Conservation (phyloP, 2,797 vertebrate species). For the Microtus obscurus region DNA sequence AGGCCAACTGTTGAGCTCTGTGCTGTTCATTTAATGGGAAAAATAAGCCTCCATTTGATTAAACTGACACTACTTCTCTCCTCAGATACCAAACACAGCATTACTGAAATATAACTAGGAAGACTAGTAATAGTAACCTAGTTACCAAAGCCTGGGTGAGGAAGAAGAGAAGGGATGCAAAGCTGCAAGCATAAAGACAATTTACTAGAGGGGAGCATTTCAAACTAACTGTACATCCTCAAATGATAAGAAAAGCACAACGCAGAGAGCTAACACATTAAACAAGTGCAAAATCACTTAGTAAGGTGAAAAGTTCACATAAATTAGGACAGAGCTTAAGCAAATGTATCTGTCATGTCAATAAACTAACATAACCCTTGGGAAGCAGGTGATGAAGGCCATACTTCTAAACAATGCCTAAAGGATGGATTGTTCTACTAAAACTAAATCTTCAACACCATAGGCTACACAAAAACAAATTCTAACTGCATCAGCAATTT, state of each 20-base stretch:
- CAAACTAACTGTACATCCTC: neutral
- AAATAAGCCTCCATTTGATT: neutral
- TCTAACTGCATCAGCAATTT: neutral
- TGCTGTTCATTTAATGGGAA: neutral
- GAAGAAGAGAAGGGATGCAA: neutral
- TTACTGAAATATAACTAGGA: constrained; percentile 1
- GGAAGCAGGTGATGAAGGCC: neutral
- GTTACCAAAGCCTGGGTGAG: neutral
- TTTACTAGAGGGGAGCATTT: neutral
- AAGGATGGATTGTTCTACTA: neutral
- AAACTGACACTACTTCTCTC: neutral
- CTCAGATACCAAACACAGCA: constrained; percentile 38
- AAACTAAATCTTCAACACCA: constrained; percentile 27
- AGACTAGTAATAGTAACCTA: neutral
- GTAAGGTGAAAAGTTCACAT: neutral
- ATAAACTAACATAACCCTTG: neutral
- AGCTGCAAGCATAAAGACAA: neutral
- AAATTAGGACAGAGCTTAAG: neutral
- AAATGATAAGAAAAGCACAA: constrained; percentile 30
- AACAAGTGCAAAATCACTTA: neutral
- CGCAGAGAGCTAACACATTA: neutral
- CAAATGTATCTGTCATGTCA: neutral
- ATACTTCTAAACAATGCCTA: neutral
- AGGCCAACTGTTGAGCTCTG: neutral
- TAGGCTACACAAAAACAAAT: constrained; percentile 16